Percentiles rank a stretch among this genome's conserved stretches.
phyloP scores from a whole-genome alignment of 2,797 vertebrate species.

The Lacerta bilineata region DNA sequence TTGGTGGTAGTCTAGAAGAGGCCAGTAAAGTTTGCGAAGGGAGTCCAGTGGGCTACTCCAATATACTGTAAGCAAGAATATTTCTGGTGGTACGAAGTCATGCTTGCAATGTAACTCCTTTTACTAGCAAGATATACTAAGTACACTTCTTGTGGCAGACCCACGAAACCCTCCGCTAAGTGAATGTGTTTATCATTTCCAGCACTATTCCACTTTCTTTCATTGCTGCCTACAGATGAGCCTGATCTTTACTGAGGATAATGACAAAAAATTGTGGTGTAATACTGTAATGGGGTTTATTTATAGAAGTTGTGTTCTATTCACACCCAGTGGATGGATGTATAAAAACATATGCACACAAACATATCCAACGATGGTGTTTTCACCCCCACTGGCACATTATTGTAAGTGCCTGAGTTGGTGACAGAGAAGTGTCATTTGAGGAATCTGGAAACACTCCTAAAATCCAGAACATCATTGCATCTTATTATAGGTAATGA shows the following conservation, averaged over 20 bases:
- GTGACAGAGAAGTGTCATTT: conserved; percentile 69
- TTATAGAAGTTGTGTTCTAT: conserved; percentile 73
- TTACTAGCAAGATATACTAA: neutral
- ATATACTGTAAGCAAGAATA: neutral
- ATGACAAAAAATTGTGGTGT: conserved; percentile 73
- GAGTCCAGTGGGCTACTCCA: neutral
- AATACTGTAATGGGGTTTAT: conserved; percentile 75
- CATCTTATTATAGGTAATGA: conserved; percentile 61
- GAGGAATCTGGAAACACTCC: conserved; percentile 67
- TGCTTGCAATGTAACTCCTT: rapidly evolving
- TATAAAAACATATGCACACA: conserved; percentile 38
- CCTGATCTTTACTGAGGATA: conserved; percentile 69
- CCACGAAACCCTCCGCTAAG: conserved; percentile 1
- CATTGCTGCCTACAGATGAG: conserved; percentile 68
- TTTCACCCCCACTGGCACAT: conserved; percentile 45
- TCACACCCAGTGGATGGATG: conserved; percentile 58
- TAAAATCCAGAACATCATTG: conserved; percentile 55
- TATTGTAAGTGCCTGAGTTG: conserved; percentile 70
- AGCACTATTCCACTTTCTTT: conserved; percentile 62
- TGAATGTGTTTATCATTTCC: conserved; percentile 59
- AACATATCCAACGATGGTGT: conserved; percentile 30
- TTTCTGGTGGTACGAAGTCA: rapidly evolving
- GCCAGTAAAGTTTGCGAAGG: neutral
- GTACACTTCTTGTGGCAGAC: conserved; percentile 12
- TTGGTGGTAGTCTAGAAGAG: neutral